Evolutionary conservation across 1,140 invertebrate genomes (phyloP), one percentile per base, ranked within the genome.

Genomic region (Pemphigus obesinymphae): DNA sequence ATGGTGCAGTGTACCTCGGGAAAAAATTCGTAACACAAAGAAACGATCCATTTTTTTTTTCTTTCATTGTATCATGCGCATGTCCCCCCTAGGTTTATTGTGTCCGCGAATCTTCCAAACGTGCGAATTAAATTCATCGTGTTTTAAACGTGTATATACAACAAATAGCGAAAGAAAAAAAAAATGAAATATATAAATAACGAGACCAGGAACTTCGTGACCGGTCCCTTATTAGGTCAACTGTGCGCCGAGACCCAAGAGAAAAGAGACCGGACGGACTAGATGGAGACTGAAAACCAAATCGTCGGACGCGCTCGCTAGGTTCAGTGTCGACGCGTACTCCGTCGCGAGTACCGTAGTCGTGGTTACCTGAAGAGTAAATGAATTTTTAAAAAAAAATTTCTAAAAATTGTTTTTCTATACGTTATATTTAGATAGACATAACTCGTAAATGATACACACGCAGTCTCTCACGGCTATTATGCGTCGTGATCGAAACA

Each of bases 211-310:
- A 70, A 70, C 68, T 70, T 58, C 75, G 75, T 78, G 75, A 78
- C 75, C 75, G 50, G 75, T 58, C 75, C 75, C 50, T 58, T 78
- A 53, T 40, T 78, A 78, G 75, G 75, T 78, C 75, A 78, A 78
- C 37, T 34, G 68, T 45, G 40, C 45, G 23, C 68, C 68, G 34
- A 78, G n/a, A n/a, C n/a, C 31, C 8, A 53, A 40, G 75, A 78
- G 40, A 78, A 70, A 40, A 70, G 40, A 70, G 68, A 70, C 68
- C 68, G 68, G 68, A 70, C 66, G 66, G 66, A 70, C 37, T 70
- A 45, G 40, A 45, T 17, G 31, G 68, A 45, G 68, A 70, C 40
- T 70, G 68, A 70, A 70, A 70, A 70, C 68, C 68, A 23, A 43
- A 15, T 23, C 6, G 50, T n/a, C 43, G 43, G 29, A 29, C 17